phyloP scores from a whole-genome alignment of 2,113 vertebrate species.

The Morone chrysops region DNA sequence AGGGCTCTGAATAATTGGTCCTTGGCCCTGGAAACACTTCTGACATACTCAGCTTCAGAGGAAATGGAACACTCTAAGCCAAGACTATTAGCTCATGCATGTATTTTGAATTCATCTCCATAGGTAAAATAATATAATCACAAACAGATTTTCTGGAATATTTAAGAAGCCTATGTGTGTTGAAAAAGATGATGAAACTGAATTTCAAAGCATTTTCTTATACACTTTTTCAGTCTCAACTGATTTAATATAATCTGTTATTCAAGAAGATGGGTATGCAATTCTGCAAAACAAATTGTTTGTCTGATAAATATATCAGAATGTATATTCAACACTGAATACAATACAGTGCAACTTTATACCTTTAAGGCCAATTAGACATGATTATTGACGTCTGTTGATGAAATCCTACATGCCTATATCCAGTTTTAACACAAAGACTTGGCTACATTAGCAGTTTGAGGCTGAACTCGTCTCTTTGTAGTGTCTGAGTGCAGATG shows the following conservation, averaged over 20 bases:
- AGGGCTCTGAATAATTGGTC: slow-evolving; percentile 80
- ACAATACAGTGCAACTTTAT: slow-evolving; percentile 1
- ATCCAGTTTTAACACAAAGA: slow-evolving; percentile 42
- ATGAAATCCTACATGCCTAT: slow-evolving; percentile 22
- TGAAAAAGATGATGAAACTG: slow-evolving; percentile 12
- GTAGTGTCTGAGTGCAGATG: slow-evolving; percentile 73
- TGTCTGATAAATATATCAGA: background rate
- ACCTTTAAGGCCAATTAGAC: background rate
- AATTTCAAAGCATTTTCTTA: slow-evolving; percentile 11
- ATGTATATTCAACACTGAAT: background rate
- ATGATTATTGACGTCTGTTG: background rate
- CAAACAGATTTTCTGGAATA: slow-evolving; percentile 41
- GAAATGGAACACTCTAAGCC: slow-evolving; percentile 54
- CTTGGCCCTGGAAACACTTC: slow-evolving; percentile 75
- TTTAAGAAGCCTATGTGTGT: slow-evolving; percentile 17
- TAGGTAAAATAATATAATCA: slow-evolving; percentile 63
- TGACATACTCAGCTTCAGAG: slow-evolving; percentile 73
- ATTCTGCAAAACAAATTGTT: background rate
- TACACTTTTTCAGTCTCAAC: background rate
- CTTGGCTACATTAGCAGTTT: slow-evolving; percentile 55
- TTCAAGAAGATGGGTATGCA: background rate
- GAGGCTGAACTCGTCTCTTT: slow-evolving; percentile 59
- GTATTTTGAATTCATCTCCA: slow-evolving; percentile 69
- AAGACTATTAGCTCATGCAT: slow-evolving; percentile 61
- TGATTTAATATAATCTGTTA: slow-evolving; percentile 13